Evolutionary conservation across 2,797 vertebrate species (phyloP).

Genomic region (Dryobates pubescens): DNA sequence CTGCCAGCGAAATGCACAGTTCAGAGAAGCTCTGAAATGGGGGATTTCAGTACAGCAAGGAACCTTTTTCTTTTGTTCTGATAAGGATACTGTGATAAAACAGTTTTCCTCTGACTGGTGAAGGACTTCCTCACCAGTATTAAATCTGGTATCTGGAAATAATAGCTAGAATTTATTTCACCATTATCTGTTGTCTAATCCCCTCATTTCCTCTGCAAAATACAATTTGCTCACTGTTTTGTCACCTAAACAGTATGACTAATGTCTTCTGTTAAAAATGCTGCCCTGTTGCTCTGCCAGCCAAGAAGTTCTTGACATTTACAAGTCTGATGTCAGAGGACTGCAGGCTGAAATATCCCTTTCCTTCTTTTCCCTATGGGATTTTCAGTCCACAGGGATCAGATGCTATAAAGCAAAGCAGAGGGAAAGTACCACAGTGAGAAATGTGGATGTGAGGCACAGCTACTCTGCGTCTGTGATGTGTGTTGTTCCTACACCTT

Average conservation of each 20-base stretch:
- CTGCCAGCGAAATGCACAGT: background rate
- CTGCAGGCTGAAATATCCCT: background rate
- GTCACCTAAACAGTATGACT: background rate
- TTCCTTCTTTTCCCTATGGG: background rate
- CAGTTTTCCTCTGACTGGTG: background rate
- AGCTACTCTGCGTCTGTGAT: background rate
- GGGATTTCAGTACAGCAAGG: background rate
- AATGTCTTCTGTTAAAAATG: background rate
- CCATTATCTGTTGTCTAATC: background rate
- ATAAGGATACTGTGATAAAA: background rate
- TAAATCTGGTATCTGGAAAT: background rate
- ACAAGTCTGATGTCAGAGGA: background rate
- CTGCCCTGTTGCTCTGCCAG: background rate
- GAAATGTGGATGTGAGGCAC: rapidly evolving
- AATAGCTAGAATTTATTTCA: slow-evolving; percentile 40
- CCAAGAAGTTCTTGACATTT: background rate
- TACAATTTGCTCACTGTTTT: background rate
- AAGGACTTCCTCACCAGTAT: background rate
- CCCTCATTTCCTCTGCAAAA: slow-evolving; percentile 42
- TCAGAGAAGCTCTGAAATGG: background rate
- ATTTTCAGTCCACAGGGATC: background rate
- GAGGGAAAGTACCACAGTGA: background rate
- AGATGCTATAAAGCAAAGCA: background rate
- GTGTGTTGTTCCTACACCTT: background rate
- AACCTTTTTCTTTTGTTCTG: background rate